Evolutionary conservation across 2,888 invertebrate genomes (phyloP), one percentile per base, ranked within the genome.

Genomic region (Phengaris alcon): DNA sequence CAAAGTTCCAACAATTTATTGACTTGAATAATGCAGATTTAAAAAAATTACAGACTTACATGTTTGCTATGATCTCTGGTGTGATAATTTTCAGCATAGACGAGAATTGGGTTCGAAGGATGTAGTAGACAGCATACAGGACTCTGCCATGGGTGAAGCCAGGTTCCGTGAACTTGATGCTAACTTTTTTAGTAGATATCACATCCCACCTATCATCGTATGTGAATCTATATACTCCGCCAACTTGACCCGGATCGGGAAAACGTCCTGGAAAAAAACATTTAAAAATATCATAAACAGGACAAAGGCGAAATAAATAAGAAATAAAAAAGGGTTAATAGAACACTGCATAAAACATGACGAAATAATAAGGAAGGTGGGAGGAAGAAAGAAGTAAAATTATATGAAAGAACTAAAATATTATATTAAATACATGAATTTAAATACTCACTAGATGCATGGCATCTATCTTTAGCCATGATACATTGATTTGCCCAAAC

Each of bases 401-500:
- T 35, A 35, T 35, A 35, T 0, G 35, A 35, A 35, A 35, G 1
- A 3, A 35, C 35, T 35, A 35, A 4, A 4, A 35, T 35, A 35
- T 35, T 35, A 35, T 35, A 35, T 35, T 35, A 35, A 35, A 35
- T 35, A 35, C 3, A 35, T 4, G 35, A 35, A 35, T 35, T 2
- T 35, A 52, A 4, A 52, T 48, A 84, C 90, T 88, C 80, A 91
- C 91, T 85, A 0, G 89, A 85, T 4, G 90, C 86, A 81, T 88
- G 79, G 76, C 91, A 91, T 6, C 84, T n/a, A 59, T 90, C 90
- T 4, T 82, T 83, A 12, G 77, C 79, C 0, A 87, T 35, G 0
- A 84, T 55, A 57, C 91, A 91, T 52, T 87, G 88, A 70, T 90
- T 86, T 0, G 88, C 87, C 74, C 86, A 78, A 3, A 90, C 81